These are phyloP conservation scores for Propithecus coquereli DNA, from an alignment of 2,113 vertebrate species.

Conservation along the genomic window DNA sequence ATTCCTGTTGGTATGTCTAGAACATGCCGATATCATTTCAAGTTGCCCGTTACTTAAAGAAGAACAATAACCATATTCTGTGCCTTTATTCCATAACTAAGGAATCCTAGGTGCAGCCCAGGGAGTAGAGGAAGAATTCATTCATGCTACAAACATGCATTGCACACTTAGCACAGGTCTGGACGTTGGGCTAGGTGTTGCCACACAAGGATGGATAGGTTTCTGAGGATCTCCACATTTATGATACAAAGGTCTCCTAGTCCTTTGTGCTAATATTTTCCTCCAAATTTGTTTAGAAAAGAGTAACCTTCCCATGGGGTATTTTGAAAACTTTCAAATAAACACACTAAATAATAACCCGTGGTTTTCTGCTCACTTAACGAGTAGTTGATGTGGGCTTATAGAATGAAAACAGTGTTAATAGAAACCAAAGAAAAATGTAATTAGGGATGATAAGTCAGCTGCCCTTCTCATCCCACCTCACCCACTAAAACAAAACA, in stretches of 20 bases:
- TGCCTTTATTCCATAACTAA: background rate
- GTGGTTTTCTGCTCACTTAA: slow-evolving; percentile 50
- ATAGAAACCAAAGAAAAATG: slow-evolving; percentile 54
- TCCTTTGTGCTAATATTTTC: background rate
- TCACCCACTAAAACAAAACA: slow-evolving; percentile 3
- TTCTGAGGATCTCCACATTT: background rate
- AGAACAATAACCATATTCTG: background rate
- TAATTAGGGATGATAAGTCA: slow-evolving; percentile 31
- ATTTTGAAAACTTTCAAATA: slow-evolving; percentile 43
- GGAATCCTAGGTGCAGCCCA: background rate
- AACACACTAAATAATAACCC: slow-evolving; percentile 19
- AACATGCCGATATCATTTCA: background rate
- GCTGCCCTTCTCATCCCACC: background rate
- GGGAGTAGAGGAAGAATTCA: background rate
- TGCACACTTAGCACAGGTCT: background rate
- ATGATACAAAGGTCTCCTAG: background rate
- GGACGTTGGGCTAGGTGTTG: background rate
- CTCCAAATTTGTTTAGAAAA: slow-evolving; percentile 39
- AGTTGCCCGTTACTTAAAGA: background rate
- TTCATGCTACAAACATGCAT: background rate
- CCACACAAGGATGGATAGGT: background rate
- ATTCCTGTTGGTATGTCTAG: background rate
- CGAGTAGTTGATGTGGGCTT: background rate
- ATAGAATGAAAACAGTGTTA: slow-evolving; percentile 38
- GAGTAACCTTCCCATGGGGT: background rate